Base-by-base conservation (phyloP, 2,888 invertebrate species). In the Pachliopta kotzebuea region DNA sequence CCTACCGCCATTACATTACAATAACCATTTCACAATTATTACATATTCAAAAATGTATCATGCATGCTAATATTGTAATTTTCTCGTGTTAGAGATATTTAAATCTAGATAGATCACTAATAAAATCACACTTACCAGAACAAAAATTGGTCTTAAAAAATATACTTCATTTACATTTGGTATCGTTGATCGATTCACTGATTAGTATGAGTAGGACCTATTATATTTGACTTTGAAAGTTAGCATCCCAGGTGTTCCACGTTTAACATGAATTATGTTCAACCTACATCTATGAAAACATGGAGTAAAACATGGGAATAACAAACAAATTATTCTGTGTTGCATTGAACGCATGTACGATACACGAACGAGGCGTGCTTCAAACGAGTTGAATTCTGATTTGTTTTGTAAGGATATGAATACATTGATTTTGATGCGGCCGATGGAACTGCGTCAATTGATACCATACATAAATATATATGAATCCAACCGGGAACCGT, bases 171-270 rank as follows among this genome's bases (percentile, higher is more conserved):
- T 75, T 76, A 66, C 66, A 60, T 66, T 68, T 72, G 24, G 67
- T 72, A 73, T 71, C 69, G 73, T 75, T 76, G 75, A 75, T 72
- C 67, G 64, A 79, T 81, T 81, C 76, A 76, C 78, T 78, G 74
- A 79, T 77, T 77, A 75, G 68, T 67, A 60, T 70, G 70, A 72
- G 71, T 74, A 71, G 73, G 55, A 26, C 65, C 66, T 63, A n/a
- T n/a, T n/a, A 68, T 68, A 83, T 86, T 86, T 85, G 82, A 84
- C 81, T 88, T 86, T 83, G 76, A 85, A 81, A 85, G 76, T 71
- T 66, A 71, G 62, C 59, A 74, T 74, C 85, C 45, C 86, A 86
- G 84, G 81, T 86, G 85, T 79, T 65, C 70, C 68, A 65, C 52
- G 59, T 68, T 57, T 65, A 45, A 49, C 57, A 45, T 23, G 23